Percentiles rank a stretch among this genome's conserved stretches.
Evolutionary conservation across 2,797 vertebrate genomes (phyloP).

Genomic region (Pogonophryne albipinna): DNA sequence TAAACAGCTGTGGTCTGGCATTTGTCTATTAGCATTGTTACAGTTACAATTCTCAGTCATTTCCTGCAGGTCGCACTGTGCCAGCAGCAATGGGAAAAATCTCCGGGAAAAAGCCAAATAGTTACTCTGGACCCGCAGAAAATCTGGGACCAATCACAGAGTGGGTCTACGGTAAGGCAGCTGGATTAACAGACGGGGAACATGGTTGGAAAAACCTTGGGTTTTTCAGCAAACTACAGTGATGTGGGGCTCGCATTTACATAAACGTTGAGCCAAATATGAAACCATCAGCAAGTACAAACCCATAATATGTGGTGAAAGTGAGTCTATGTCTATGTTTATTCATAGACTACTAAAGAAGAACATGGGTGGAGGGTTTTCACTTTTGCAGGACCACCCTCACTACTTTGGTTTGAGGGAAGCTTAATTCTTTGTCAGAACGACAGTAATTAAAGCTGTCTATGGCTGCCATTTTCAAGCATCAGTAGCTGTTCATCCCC

Average conservation of each 20-base stretch:
- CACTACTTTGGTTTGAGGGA: conserved; percentile 48
- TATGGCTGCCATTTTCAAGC: conserved; percentile 30
- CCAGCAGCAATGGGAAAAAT: conserved; percentile 69
- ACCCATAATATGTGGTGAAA: conserved; percentile 77
- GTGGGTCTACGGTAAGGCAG: conserved; percentile 61
- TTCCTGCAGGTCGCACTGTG: conserved; percentile 67
- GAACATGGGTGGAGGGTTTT: conserved; percentile 68
- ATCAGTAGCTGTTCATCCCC: conserved; percentile 16
- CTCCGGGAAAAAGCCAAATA: conserved; percentile 55
- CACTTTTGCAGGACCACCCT: conserved; percentile 75
- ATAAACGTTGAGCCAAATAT: conserved; percentile 75
- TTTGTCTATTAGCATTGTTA: conserved; percentile 73
- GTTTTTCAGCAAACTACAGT: conserved; percentile 68
- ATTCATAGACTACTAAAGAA: conserved; percentile 78
- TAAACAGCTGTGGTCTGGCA: conserved; percentile 71
- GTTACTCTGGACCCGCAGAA: conserved; percentile 58
- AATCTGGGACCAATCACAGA: conserved; percentile 76
- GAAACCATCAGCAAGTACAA: conserved; percentile 77
- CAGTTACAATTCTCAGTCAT: conserved; percentile 70
- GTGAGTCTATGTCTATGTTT: conserved; percentile 63
- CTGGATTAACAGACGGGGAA: conserved; percentile 68
- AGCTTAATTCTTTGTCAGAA: conserved; percentile 48
- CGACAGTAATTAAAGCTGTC: conserved; percentile 58
- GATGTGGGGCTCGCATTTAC: conserved; percentile 74
- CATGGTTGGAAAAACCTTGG: conserved; percentile 77